Percentiles rank a stretch among this genome's conserved stretches.
phyloP scores from a whole-genome alignment of 2,797 vertebrate genomes.

The Yasuhikotakia modesta region DNA sequence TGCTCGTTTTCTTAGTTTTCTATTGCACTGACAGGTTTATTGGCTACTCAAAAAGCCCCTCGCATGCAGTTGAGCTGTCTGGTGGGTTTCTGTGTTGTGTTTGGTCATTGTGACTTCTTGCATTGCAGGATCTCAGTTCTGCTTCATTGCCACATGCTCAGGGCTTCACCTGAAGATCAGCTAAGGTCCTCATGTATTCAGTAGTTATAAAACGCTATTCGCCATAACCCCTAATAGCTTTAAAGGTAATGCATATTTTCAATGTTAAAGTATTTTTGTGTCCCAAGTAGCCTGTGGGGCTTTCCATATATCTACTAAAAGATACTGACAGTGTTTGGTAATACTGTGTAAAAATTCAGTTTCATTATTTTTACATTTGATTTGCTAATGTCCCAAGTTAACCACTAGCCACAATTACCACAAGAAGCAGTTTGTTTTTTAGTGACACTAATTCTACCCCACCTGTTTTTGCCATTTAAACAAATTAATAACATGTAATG shows the following conservation, averaged over 20 bases:
- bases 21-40: background rate
- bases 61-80: conserved; percentile 1
- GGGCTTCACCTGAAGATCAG: background rate
- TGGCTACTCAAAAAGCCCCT: background rate
- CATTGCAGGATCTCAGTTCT: background rate
- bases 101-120: conserved; percentile 5
- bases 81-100: background rate
- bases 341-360: no score
- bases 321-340: no score
- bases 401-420: no score
- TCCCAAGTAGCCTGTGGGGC: no score
- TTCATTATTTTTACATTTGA: no score
- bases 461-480: background rate
- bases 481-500: background rate
- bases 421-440: no score
- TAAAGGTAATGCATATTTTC: no score
- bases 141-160: no score
- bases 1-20: background rate
- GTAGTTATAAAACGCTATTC: background rate
- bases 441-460: background rate
- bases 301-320: no score
- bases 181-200: background rate
- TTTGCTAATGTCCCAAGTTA: no score
- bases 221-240: no score
- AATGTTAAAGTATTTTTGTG: no score